phyloP scores from a whole-genome alignment of 1,140 invertebrate genomes.

The Holcopasites calliopsidis region DNA sequence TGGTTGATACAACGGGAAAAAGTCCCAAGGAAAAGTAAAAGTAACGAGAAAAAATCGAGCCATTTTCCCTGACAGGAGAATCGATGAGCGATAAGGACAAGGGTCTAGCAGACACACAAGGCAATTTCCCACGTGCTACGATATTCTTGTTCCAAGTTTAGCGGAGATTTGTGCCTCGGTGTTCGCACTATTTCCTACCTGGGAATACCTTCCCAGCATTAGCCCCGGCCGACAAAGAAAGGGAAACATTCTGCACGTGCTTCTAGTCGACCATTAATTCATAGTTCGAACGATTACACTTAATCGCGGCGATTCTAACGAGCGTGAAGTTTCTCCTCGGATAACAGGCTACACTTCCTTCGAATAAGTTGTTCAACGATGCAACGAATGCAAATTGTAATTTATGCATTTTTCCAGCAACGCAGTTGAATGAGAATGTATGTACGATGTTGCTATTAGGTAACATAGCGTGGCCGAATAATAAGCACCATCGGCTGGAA shows the following conservation, averaged over 20 bases:
- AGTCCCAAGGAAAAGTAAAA: neutral
- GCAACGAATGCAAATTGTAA: neutral
- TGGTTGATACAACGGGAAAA: neutral
- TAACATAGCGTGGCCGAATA: too few species aligned
- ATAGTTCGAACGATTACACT: neutral
- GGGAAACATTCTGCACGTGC: slow-evolving; percentile 31
- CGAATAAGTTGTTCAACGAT: neutral
- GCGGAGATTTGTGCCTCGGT: slow-evolving; percentile 22
- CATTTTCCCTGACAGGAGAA: neutral
- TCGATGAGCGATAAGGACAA: neutral
- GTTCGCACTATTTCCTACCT: slow-evolving; percentile 37
- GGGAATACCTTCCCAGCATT: slow-evolving; percentile 68
- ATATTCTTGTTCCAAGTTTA: neutral
- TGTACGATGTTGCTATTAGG: neutral
- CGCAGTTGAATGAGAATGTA: neutral
- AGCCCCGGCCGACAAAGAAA: slow-evolving; percentile 40
- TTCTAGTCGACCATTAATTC: neutral
- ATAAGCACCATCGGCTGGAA: neutral
- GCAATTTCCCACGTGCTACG: slow-evolving; percentile 5
- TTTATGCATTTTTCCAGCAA: neutral
- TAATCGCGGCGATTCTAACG: neutral
- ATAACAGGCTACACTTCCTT: neutral
- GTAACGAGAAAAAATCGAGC: neutral
- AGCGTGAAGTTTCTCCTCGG: neutral
- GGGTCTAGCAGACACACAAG: neutral